Conservation (phyloP, 2,888 invertebrate genomes). For the Chaitophorus viminalis region DNA sequence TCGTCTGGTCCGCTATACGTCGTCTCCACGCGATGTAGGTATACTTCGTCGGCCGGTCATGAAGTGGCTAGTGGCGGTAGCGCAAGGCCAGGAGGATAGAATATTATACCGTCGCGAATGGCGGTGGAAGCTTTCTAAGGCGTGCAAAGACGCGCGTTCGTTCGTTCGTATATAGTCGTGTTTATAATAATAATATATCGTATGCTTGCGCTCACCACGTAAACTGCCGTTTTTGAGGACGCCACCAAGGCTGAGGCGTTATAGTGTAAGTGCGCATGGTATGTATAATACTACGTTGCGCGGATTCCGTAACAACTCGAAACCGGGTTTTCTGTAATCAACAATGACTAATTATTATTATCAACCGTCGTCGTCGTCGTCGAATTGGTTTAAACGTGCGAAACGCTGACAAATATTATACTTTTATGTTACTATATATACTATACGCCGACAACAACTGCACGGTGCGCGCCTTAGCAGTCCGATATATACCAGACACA, state of each 20-base stretch:
- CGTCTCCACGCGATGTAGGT: too few species aligned
- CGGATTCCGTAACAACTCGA: background rate
- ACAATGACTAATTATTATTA: background rate
- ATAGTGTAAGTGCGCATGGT: background rate
- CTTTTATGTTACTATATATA: background rate
- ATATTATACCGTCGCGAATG: background rate
- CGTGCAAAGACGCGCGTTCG: constrained; percentile 16
- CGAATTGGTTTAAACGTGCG: background rate
- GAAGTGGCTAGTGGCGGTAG: too few species aligned
- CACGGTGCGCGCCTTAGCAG: too few species aligned
- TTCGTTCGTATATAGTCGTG: too few species aligned
- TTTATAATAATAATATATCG: too few species aligned
- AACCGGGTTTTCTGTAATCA: background rate
- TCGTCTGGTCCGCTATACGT: too few species aligned
- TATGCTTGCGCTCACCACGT: background rate
- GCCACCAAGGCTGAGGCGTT: constrained; percentile 22
- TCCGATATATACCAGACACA: too few species aligned
- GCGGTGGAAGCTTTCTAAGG: constrained; percentile 40
- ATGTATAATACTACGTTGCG: too few species aligned
- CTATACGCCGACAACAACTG: too few species aligned
- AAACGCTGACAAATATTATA: background rate
- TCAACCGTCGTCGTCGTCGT: background rate
- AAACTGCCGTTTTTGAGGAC: constrained; percentile 45
- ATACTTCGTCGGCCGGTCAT: too few species aligned
- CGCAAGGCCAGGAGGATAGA: constrained; percentile 5